Conservation (phyloP, 2,888 invertebrate species). For the Aricia artaxerxes region DNA sequence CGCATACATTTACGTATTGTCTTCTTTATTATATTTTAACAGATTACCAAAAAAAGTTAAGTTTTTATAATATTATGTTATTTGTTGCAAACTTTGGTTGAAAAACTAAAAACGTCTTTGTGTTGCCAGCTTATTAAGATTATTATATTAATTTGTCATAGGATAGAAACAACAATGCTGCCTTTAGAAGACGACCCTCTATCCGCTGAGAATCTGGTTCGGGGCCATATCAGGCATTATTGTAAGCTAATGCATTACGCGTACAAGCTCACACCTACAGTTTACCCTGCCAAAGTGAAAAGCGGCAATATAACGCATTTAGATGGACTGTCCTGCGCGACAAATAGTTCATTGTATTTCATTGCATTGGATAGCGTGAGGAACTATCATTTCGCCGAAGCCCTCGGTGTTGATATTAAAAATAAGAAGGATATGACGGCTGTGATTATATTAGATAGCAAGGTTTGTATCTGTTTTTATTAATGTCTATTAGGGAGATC, state of each 20-base stretch:
- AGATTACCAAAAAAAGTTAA: no score
- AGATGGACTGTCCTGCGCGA: constrained; percentile 71
- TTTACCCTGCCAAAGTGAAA: constrained; percentile 53
- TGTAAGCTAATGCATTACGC: constrained; percentile 69
- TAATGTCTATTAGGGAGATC: constrained; percentile 35
- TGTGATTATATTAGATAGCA: constrained; percentile 85
- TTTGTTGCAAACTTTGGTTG: no score
- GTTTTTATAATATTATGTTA: no score
- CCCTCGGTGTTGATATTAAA: constrained; percentile 85
- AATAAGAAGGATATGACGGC: constrained; percentile 82
- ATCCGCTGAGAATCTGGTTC: constrained; percentile 76
- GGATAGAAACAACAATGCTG: constrained; percentile 70
- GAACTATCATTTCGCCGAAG: constrained; percentile 87
- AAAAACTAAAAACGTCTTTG: neutral
- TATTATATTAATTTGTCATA: constrained; percentile 46
- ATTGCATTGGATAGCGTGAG: constrained; percentile 87
- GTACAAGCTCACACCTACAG: constrained; percentile 58
- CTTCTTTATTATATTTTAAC: no score
- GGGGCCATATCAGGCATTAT: constrained; percentile 61
- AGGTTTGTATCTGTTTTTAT: constrained; percentile 63
- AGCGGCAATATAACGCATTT: constrained; percentile 56
- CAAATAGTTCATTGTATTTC: constrained; percentile 63
- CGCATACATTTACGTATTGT: no score
- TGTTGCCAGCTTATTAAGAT: neutral
- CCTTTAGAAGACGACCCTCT: constrained; percentile 72